phyloP scores from a whole-genome alignment of 2,113 vertebrate species.

The Vulpes vulpes region DNA sequence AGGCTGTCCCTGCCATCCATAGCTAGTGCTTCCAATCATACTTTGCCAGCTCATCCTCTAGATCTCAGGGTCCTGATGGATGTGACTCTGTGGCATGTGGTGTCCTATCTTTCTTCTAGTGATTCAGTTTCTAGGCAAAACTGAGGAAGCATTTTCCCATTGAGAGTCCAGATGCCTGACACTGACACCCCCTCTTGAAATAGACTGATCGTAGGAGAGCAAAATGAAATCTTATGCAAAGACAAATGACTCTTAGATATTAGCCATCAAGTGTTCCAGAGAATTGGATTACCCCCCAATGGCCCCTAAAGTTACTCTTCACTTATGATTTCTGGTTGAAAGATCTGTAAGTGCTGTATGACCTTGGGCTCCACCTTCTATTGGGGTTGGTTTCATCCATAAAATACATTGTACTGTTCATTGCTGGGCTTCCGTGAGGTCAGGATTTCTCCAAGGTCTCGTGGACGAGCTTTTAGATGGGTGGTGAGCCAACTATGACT shows the following conservation, averaged over 20 bases:
- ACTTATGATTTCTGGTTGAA: background rate
- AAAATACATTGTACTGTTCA: background rate
- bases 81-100: background rate
- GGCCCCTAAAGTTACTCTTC: background rate
- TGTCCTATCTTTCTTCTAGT: background rate
- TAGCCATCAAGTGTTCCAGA: background rate
- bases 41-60: background rate
- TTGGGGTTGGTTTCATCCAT: background rate
- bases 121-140: background rate
- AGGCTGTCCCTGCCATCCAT: too few species aligned
- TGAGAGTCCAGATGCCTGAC: background rate
- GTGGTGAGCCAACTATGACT: background rate
- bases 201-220: background rate
- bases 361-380: background rate
- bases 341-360: background rate
- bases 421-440: background rate
- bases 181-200: background rate
- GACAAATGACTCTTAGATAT: background rate
- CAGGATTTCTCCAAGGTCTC: background rate
- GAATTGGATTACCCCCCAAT: background rate
- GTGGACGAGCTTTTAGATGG: background rate
- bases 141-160: background rate
- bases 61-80: background rate
- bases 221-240: background rate
- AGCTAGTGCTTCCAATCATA: fast-evolving